Conservation (phyloP, 2,888 invertebrate genomes). For the Nemapogon koenigi region DNA sequence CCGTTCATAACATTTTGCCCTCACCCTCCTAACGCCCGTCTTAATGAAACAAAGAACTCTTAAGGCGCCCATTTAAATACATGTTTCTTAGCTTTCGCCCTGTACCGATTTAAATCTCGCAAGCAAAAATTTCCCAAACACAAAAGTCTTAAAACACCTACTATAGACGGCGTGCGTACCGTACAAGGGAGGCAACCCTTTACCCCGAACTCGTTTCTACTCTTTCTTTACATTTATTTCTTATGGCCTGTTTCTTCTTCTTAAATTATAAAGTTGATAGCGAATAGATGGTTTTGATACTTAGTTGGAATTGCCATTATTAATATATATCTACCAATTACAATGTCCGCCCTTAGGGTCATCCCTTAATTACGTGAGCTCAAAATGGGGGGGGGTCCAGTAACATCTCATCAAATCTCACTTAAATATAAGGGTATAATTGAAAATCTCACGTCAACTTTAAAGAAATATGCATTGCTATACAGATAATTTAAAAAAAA, state of each 20-base stretch:
- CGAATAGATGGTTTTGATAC: constrained; percentile 37
- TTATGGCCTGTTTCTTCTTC: constrained; percentile 67
- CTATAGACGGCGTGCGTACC: constrained; percentile 2
- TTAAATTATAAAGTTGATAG: constrained; percentile 58
- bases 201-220: constrained; percentile 56
- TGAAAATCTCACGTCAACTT: no score
- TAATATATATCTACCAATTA: not conserved
- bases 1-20: not conserved
- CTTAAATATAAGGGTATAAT: no score
- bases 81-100: constrained; percentile 22
- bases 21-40: constrained; percentile 15
- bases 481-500: no score
- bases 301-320: constrained; percentile 17
- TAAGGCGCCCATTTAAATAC: constrained; percentile 24
- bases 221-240: constrained; percentile 65
- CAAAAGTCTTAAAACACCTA: constrained; percentile 14
- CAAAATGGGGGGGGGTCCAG: no score
- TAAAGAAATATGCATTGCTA: no score
- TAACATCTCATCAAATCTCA: no score
- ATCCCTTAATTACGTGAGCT: no score
- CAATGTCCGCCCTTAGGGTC: no score
- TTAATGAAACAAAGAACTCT: constrained; percentile 38
- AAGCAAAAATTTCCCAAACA: constrained; percentile 36
- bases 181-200: constrained; percentile 40
- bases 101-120: constrained; percentile 30